A percentile compares a stretch with the other conserved stretches of the same genome.
Conservation (phyloP, 2,113 vertebrate genomes). For the Orthonyx spaldingii region DNA sequence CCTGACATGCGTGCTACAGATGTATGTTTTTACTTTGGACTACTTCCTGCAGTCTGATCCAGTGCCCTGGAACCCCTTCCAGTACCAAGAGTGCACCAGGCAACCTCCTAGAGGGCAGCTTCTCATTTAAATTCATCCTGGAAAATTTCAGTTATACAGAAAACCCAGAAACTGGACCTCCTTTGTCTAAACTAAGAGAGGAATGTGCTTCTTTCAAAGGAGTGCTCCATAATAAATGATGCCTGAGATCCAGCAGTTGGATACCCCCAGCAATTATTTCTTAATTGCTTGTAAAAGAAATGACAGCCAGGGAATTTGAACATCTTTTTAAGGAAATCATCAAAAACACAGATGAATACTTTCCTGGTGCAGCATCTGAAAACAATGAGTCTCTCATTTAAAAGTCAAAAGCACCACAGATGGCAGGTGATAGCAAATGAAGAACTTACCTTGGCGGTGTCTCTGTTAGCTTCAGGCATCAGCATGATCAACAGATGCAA, state of each 20-base stretch:
- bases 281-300: not conserved
- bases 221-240: not conserved
- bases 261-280: not conserved
- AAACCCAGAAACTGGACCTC: not conserved
- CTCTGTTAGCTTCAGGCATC: conserved; percentile 88
- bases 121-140: not conserved
- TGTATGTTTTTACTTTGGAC: not conserved
- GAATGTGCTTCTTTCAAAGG: not conserved
- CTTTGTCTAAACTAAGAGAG: not conserved
- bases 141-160: not conserved
- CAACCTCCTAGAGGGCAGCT: not conserved
- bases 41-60: not conserved
- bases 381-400: not conserved
- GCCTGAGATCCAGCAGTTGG: not conserved
- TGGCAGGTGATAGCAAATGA: not conserved
- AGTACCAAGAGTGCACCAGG: not conserved
- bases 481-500: conserved; percentile 90
- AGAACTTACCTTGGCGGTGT: conserved; percentile 83
- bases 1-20: not conserved
- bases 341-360: not conserved
- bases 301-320: not conserved
- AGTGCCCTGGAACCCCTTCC: not conserved
- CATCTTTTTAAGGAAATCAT: not conserved
- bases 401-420: not conserved
- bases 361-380: not conserved